Base-by-base conservation (phyloP, 2,113 vertebrate genomes). In the Rhipidura dahli region DNA sequence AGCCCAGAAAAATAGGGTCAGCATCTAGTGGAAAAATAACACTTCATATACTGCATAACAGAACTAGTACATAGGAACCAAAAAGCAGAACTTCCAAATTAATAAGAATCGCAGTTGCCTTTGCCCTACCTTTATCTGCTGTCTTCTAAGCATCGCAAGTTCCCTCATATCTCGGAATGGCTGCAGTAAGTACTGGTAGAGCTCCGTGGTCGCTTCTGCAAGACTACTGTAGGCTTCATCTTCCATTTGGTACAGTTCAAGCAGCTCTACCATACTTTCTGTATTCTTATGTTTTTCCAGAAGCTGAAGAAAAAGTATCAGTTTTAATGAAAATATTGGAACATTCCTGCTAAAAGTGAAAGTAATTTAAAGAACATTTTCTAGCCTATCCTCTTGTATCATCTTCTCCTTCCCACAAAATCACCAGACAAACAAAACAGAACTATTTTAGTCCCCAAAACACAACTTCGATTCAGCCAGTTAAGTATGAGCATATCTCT, bases 141-240 rank as follows among this genome's bases (percentile, higher is more conserved):
- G 99, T 94, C 99, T 98, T 84, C 99, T 98, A 76, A 99, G 97
- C 99, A 99, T 99, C 0, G 99, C 99, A 81, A 99, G 98, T 64
- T 99, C 99, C 83, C 99, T 98, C 99, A 99, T 99, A 98, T 99
- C 99, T 96, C 99, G 98, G 97, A 99, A 99, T 9, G 99, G 99
- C 94, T 99, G 99, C 12, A 99, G 98, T 91, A 99, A 97, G 93
- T 99, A 99, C 97, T 99, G 99, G 95, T 99, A 99, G 26, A 99
- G 98, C 95, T 99, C 99, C 1, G 98, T 99, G 7, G 99, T 99
- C 4, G 99, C 99, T 97, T 99, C 99, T 94, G 99, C 98, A 88
- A 99, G 98, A 45, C 97, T 98, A 35, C 98, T 97, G 42, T 99
- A 99, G 4, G 98, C 99, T 93, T 99, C 98, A 73, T 99, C 99